Percentiles rank a stretch among this genome's conserved stretches.
Conservation (phyloP, 2,797 vertebrate genomes). For the Tamandua tetradactyla region DNA sequence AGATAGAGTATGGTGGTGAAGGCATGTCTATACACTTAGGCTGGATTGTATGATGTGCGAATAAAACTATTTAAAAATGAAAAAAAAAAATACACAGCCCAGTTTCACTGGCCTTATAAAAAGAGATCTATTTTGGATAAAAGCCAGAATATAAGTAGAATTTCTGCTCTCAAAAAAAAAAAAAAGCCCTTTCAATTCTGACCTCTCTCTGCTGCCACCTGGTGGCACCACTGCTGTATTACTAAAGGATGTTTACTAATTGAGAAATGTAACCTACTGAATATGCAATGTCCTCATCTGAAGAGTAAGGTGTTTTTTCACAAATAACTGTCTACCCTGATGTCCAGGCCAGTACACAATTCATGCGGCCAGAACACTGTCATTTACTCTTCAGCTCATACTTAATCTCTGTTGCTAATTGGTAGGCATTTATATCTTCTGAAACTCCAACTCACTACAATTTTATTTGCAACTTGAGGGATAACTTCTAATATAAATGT, state of each 20-base stretch:
- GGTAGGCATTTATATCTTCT: neutral
- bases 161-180: neutral
- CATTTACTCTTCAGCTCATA: neutral
- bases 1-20: no score
- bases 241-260: neutral
- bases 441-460: neutral
- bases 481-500: neutral
- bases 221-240: neutral
- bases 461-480: neutral
- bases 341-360: neutral
- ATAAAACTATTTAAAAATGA: no score
- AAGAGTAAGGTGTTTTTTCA: neutral
- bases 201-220: conserved; percentile 19
- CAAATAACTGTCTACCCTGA: neutral
- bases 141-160: neutral
- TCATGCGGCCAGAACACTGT: neutral
- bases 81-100: neutral
- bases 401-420: conserved; percentile 1
- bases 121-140: neutral
- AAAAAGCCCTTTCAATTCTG: neutral
- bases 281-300: fast-evolving
- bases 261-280: neutral
- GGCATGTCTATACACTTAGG: no score
- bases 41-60: no score
- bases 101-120: neutral